Evolutionary conservation across 2,113 vertebrate species (phyloP).

Genomic region (Progne subis): DNA sequence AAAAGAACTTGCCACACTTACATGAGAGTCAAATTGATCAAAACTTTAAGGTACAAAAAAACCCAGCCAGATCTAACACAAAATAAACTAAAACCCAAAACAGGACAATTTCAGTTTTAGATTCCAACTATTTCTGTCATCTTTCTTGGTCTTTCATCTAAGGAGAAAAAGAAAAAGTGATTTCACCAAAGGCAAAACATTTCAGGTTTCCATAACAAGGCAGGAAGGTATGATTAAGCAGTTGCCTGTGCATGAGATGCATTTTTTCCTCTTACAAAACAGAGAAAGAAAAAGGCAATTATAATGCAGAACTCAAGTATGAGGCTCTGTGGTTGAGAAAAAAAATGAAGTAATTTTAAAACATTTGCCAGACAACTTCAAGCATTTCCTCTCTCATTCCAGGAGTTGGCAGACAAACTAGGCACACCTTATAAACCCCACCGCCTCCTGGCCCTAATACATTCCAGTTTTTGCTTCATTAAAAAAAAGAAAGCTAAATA

Average conservation of each 20-base stretch:
- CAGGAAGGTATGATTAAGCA: neutral
- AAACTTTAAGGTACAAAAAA: neutral
- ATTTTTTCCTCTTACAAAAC: neutral
- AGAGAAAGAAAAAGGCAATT: neutral
- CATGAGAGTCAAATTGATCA: neutral
- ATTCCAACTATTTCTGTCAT: neutral
- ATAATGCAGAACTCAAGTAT: neutral
- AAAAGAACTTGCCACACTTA: neutral
- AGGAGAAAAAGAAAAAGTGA: neutral
- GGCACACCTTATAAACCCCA: conserved; percentile 12
- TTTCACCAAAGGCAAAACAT: neutral
- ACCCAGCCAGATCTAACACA: neutral
- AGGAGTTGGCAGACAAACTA: neutral
- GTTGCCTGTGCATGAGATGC: neutral
- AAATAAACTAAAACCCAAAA: neutral
- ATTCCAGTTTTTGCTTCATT: neutral
- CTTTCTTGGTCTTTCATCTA: neutral
- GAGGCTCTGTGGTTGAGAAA: neutral
- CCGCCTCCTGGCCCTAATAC: neutral
- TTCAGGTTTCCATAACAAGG: neutral
- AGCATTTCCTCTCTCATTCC: conserved; percentile 35
- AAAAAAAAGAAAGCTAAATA: neutral
- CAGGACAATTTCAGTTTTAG: neutral
- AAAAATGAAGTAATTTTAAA: conserved; percentile 14
- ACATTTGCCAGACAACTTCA: conserved; percentile 27